Evolutionary conservation across 1,140 invertebrate genomes (phyloP).

Genomic region (Papilio dardanus): DNA sequence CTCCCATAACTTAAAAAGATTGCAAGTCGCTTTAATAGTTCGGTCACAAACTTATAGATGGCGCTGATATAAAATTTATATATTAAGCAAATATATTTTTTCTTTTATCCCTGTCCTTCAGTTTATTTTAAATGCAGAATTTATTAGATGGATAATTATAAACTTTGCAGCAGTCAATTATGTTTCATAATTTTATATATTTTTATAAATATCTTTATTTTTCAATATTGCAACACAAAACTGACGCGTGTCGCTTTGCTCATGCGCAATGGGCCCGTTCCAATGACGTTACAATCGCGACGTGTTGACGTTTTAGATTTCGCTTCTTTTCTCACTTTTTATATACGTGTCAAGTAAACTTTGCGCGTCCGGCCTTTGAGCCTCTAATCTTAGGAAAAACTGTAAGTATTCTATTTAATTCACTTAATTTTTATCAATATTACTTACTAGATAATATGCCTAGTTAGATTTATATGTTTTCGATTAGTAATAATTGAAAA

Average conservation of each 20-base stretch:
- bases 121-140: neutral
- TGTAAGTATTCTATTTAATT: conserved; percentile 63
- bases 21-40: neutral
- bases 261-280: conserved; percentile 43
- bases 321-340: conserved; percentile 64
- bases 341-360: conserved; percentile 78
- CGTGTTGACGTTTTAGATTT: conserved; percentile 54
- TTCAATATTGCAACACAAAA: conserved; percentile 49
- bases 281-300: conserved; percentile 51
- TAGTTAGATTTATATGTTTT: neutral
- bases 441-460: neutral
- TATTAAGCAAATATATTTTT: neutral
- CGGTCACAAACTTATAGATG: neutral
- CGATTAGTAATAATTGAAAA: conserved; percentile 31
- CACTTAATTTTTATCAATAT: conserved; percentile 7
- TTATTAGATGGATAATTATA: too few relatives aligned
- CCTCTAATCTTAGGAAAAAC: conserved; percentile 74
- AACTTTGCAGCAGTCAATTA: neutral
- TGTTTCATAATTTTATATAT: neutral
- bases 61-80: neutral
- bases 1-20: neutral
- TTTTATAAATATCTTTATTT: conserved; percentile 33
- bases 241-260: conserved; percentile 63
- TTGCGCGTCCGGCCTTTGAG: conserved; percentile 65
- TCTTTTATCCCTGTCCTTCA: neutral